Percentiles rank a stretch among this genome's conserved stretches.
phyloP scores from a whole-genome alignment of 2,888 invertebrate species.

The Chydorus sphaericus region DNA sequence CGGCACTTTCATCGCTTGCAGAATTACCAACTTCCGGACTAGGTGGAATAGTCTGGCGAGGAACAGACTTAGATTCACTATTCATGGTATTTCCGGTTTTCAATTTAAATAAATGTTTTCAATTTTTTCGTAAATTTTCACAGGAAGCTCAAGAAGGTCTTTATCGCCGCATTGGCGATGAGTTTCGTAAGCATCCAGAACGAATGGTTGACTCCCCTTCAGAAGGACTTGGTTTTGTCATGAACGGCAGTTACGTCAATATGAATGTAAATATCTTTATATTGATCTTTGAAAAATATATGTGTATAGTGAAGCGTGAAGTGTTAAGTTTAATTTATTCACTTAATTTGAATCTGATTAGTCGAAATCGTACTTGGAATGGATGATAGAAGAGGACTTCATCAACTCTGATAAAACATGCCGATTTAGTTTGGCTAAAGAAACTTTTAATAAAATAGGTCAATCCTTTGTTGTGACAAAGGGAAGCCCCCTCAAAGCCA shows the following conservation, averaged over 20 bases:
- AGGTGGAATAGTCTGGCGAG: conserved; percentile 9
- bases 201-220: background rate
- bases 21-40: conserved; percentile 9
- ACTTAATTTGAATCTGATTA: background rate
- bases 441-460: background rate
- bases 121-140: background rate
- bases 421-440: background rate
- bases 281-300: background rate
- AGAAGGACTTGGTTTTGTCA: background rate
- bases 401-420: background rate
- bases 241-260: background rate
- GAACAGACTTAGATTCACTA: conserved; percentile 12
- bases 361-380: background rate
- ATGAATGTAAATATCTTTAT: background rate
- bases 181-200: background rate
- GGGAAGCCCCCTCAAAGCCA: background rate
- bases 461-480: conserved; percentile 5
- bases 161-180: background rate
- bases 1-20: conserved; percentile 12
- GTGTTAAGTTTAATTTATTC: background rate
- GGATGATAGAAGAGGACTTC: background rate
- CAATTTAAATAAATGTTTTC: background rate
- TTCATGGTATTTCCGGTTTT: conserved; percentile 13
- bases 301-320: background rate
- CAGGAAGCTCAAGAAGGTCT: conserved; percentile 12